Evolutionary conservation across 1,140 invertebrate genomes (phyloP), one percentile per base, ranked within the genome.

Genomic region (Sesamia nonagrioides): DNA sequence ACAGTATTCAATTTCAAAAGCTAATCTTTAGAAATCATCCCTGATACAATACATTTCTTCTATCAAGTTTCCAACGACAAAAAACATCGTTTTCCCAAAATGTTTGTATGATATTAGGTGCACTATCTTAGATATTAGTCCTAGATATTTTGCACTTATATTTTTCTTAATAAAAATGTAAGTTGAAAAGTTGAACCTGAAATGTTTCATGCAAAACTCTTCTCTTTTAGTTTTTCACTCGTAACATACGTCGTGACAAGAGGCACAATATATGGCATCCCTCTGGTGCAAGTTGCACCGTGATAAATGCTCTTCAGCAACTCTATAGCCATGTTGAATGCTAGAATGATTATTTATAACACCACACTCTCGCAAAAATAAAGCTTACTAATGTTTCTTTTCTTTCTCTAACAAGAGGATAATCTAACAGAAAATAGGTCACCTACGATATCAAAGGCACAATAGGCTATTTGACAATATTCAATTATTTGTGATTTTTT

Each of bases 301-400:
- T 71, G 68, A 71, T 71, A 71, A 54, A 71, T 71, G 68, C 68
- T 17, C 48, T 71, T 37, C 27, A 71, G 48, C 68, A 52, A 33
- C 35, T 35, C 50, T 11, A 33, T 15, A n/a, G 1, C 17, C 42
- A 42, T 9, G 17, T 40, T 40, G 42, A 6, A 45, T 27, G 2
- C n/a, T 27, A 42, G 1, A 18, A 18, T n/a, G 21, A 35, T 52
- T 71, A 54, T 54, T 71, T 52, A 54, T 52, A 11, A 69, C 37
- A 27, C 54, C 54, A 27, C 11, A 69, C n/a, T 42, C 21, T 27
- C 5, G 13, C 33, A 33, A 58, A 58, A 58, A 33, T 58, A 27
- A 56, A 27, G 21, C 21, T 58, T 11, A 13, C 11, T 33, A 13
- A 27, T 58, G 21, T 13, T 27, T 18, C 21, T 27, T 27, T 33